Evolutionary conservation across 2,113 vertebrate species (phyloP).

Genomic region (Ancistrus triradiatus): DNA sequence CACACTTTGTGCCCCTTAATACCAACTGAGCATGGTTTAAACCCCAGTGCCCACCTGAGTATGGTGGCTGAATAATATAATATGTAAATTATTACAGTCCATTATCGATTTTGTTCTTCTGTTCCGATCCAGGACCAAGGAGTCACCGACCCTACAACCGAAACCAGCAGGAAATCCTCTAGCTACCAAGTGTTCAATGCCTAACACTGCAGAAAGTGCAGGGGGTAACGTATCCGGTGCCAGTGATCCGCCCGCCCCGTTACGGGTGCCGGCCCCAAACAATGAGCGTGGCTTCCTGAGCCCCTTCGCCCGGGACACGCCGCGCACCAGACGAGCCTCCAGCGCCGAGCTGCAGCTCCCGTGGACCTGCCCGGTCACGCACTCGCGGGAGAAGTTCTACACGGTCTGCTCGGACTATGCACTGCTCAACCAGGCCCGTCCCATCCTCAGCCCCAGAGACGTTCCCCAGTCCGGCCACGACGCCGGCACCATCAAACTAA

Average conservation of each 20-base stretch:
- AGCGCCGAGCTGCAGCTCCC: slow-evolving; percentile 82
- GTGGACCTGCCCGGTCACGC: slow-evolving; percentile 92
- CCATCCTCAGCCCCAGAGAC: slow-evolving; percentile 66
- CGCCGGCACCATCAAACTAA: slow-evolving; percentile 52
- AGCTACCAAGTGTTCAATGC: slow-evolving; percentile 76
- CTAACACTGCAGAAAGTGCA: slow-evolving; percentile 83
- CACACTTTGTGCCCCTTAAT: too few relatives aligned
- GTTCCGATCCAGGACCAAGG: slow-evolving; percentile 3
- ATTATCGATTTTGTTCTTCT: neutral
- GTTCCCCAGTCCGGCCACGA: slow-evolving; percentile 60
- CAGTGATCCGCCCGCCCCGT: slow-evolving; percentile 61
- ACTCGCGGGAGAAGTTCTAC: slow-evolving; percentile 93
- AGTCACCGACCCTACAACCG: slow-evolving; percentile 16
- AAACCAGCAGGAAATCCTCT: slow-evolving; percentile 31
- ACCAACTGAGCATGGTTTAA: too few relatives aligned
- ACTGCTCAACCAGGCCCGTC: slow-evolving; percentile 87
- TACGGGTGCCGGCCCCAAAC: slow-evolving; percentile 58
- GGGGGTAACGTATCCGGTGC: slow-evolving; percentile 71
- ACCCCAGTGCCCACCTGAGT: too few relatives aligned
- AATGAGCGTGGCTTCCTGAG: slow-evolving; percentile 57
- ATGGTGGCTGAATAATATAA: too few relatives aligned
- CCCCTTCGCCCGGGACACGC: slow-evolving; percentile 66
- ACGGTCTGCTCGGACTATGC: slow-evolving; percentile 96
- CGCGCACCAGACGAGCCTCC: slow-evolving; percentile 67
- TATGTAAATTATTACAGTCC: too few relatives aligned